Conservation (phyloP, 2,888 invertebrate genomes). For the Biston stratarius region DNA sequence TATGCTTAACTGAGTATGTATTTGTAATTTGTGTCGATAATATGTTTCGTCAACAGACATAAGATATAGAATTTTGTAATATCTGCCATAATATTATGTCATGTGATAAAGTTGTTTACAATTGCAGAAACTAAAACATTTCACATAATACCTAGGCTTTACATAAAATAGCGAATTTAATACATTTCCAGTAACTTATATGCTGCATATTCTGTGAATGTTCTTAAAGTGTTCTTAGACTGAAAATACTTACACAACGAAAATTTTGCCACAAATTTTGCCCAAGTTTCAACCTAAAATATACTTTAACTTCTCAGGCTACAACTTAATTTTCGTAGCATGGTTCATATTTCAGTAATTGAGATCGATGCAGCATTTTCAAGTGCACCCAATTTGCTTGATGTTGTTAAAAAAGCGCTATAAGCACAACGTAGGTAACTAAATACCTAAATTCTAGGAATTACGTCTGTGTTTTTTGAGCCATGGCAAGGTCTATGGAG, state of each 20-base stretch:
- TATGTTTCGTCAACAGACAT: too few species aligned
- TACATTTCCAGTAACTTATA: slow-evolving; percentile 23
- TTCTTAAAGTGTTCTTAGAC: slow-evolving; percentile 70
- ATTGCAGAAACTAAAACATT: neutral
- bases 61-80: too few species aligned
- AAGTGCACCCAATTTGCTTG: slow-evolving; percentile 72
- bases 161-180: neutral
- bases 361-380: slow-evolving; percentile 69
- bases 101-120: too few species aligned
- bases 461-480: too few species aligned
- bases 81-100: too few species aligned
- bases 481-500: too few species aligned
- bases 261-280: slow-evolving; percentile 63
- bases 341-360: slow-evolving; percentile 38
- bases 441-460: too few species aligned
- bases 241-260: slow-evolving; percentile 65
- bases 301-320: slow-evolving; percentile 41
- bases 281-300: slow-evolving; percentile 40
- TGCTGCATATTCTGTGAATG: slow-evolving; percentile 63
- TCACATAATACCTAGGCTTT: neutral
- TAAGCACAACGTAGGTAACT: slow-evolving; percentile 24
- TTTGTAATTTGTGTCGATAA: too few species aligned
- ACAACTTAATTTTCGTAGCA: slow-evolving; percentile 47
- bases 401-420: slow-evolving; percentile 65
- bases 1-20: too few species aligned